Evolutionary conservation across 2,113 vertebrate genomes (phyloP), one percentile per base, ranked within the genome.

Genomic region (Paramormyrops kingsleyae): DNA sequence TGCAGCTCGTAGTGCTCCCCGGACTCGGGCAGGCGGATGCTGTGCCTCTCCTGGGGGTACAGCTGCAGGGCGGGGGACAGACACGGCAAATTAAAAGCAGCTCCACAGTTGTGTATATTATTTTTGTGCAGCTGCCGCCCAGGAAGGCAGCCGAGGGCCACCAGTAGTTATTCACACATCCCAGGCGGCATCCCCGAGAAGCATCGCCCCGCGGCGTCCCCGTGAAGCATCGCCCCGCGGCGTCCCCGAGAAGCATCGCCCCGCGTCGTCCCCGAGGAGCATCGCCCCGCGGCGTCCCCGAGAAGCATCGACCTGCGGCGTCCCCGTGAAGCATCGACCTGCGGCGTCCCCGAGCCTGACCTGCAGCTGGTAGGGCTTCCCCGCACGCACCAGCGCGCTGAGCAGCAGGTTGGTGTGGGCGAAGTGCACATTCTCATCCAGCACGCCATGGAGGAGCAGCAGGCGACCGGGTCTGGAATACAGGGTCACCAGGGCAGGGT

Each of bases 401-500:
- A 97, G 96, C 53, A 97, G 95, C 94, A 97, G 96, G 91, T 96
- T 97, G 50, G 97, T 97, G 92, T 97, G 96, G 92, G 97, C 96
- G 94, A 97, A 97, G 94, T 97, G 97, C 94, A 97, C 96, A 0
- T 97, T 97, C 92, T 97, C 97, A 90, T 97, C 97, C 91, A 97
- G 93, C 92, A 97, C 96, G 80, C 97, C 97, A 3, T 97, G 97
- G 80, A 97, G 95, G 91, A 97, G 97, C 91, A 97, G 94, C 92
- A 97, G 93, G 89, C 97, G 96, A 87, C 97, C 96, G 90, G 97
- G 97, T 94, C 97, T 97, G 87, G 56, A 87, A 74, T 31, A 0
- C 10, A 92, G 21, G 21, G 44, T 5, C 12, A 15, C 35, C 52
- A 87, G 10, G 70, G 49, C 8, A 42, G 13, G 74, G 9, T 83